A percentile compares a stretch with the other conserved stretches of the same genome.
phyloP scores from a whole-genome alignment of 2,113 vertebrate genomes.

The Indri indri region DNA sequence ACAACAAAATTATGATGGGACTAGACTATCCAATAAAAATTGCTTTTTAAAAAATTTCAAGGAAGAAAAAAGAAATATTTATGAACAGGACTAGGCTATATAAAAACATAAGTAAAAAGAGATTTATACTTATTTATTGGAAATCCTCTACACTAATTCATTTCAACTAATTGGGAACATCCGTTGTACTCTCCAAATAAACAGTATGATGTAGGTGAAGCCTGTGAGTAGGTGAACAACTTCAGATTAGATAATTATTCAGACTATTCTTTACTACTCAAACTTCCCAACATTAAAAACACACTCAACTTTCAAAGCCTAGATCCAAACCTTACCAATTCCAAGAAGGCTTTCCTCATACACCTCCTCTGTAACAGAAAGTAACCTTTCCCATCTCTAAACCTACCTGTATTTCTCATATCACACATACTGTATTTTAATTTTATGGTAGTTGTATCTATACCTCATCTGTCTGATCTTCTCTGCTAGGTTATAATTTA shows the following conservation, averaged over 20 bases:
- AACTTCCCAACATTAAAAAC: background rate
- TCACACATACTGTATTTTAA: background rate
- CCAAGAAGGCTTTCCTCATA: background rate
- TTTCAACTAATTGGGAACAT: background rate
- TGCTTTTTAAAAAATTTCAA: background rate
- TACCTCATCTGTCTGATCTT: background rate
- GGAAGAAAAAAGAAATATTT: background rate
- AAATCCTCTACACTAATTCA: background rate
- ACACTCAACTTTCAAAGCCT: background rate
- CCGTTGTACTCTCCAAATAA: background rate
- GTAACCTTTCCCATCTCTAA: background rate
- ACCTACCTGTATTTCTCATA: background rate
- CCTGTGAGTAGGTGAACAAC: background rate
- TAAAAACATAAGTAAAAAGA: background rate
- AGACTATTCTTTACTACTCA: background rate
- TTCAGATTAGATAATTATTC: background rate
- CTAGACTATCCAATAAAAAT: background rate
- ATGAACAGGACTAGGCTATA: background rate
- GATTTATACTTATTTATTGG: background rate
- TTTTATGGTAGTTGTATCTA: background rate
- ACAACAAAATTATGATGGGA: background rate
- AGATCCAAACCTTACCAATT: background rate
- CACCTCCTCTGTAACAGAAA: background rate
- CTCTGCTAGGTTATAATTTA: background rate
- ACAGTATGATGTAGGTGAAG: background rate